Percentiles rank a stretch among this genome's conserved stretches.
These are phyloP conservation scores for Coboldia fuscipes DNA, from an alignment of 1,140 invertebrate species.

Conservation along the genomic window DNA sequence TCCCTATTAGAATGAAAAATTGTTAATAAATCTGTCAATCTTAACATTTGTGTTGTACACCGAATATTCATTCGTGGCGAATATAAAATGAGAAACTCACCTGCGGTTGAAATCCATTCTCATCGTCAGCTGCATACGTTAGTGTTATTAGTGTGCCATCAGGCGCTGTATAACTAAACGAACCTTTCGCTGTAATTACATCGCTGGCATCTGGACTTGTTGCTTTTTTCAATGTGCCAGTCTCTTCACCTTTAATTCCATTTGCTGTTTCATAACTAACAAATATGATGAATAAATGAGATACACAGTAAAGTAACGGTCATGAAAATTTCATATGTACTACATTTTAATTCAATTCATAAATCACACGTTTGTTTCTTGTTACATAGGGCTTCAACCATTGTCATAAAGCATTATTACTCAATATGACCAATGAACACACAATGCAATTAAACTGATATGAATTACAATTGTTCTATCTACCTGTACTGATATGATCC, in stretches of 20 bases:
- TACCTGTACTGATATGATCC: conserved; percentile 40
- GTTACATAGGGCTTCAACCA: no score
- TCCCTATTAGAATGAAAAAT: conserved; percentile 19
- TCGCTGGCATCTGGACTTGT: conserved; percentile 31
- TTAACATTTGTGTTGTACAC: background rate
- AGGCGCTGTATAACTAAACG: conserved; percentile 60
- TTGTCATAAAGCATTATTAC: no score
- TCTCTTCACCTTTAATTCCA: conserved; percentile 44
- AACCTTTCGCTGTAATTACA: conserved; percentile 42
- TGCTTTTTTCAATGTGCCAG: conserved; percentile 37
- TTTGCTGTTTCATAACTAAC: conserved; percentile 54
- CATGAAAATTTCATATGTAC: no score
- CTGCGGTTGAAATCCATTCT: conserved; percentile 47
- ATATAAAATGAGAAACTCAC: conserved; percentile 13
- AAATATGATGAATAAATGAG: no score
- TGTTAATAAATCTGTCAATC: background rate
- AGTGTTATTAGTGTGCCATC: conserved; percentile 56
- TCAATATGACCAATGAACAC: background rate
- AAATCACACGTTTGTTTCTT: no score
- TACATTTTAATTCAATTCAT: no score
- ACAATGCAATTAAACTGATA: conserved; percentile 8
- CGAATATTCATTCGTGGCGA: background rate
- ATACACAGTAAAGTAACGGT: no score
- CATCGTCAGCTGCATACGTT: conserved; percentile 57
- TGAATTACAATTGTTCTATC: conserved; percentile 9